Evolutionary conservation across 2,113 vertebrate species (phyloP).

Genomic region (Zosterops japonicus): DNA sequence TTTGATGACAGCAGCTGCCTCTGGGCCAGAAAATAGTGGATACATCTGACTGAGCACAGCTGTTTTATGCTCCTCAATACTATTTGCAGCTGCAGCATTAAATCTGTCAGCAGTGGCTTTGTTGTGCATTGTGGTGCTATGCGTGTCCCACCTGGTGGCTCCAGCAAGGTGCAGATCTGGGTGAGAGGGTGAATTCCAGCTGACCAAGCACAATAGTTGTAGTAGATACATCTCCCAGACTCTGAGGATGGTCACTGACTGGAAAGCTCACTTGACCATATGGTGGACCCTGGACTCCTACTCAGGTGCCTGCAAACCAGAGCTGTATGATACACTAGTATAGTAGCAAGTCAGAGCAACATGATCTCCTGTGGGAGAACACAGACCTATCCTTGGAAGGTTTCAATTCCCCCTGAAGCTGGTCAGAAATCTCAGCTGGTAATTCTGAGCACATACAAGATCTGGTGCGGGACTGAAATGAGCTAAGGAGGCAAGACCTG

Average conservation of each 20-base stretch:
- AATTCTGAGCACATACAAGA: neutral
- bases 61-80: neutral
- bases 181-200: neutral
- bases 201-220: neutral
- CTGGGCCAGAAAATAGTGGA: neutral
- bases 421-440: neutral
- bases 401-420: neutral
- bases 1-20: neutral
- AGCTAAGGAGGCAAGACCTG: neutral
- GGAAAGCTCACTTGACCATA: neutral
- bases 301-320: neutral
- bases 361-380: neutral
- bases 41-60: neutral
- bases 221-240: neutral
- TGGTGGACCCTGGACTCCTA: neutral
- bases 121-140: neutral
- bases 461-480: neutral
- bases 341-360: neutral
- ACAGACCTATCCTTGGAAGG: neutral
- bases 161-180: neutral
- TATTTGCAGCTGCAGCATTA: neutral
- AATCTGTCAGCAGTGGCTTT: neutral
- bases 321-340: neutral
- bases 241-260: neutral
- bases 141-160: neutral